phyloP scores from a whole-genome alignment of 92 coral and sea anemone genomes.

The Palythoa grandiflora region DNA sequence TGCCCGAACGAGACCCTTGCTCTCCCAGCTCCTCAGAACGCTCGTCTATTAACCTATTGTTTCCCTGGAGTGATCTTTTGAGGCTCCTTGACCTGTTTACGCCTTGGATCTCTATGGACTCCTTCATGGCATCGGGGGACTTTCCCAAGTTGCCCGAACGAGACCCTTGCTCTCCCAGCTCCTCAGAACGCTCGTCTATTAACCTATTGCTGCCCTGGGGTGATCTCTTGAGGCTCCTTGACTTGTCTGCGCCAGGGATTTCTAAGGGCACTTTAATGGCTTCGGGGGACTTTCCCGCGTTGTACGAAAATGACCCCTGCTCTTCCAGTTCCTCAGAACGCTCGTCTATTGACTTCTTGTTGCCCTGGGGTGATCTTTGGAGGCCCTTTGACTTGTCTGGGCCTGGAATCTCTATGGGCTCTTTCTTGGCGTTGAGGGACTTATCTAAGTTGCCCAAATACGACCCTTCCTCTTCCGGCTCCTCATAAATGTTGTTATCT shows the following conservation, averaged over 20 bases:
- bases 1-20: too few species aligned
- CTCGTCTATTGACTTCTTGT: background rate
- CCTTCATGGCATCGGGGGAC: slow-evolving; percentile 8
- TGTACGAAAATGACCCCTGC: too few species aligned
- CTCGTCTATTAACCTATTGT: background rate
- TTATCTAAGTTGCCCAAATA: background rate
- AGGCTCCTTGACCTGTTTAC: background rate
- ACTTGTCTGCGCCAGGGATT: too few species aligned
- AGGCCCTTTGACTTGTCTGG: background rate
- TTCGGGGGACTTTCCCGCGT: too few species aligned
- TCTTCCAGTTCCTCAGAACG: background rate
- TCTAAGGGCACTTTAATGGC: too few species aligned
- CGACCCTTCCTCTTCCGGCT: background rate
- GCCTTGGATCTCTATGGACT: background rate
- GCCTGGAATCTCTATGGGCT: background rate
- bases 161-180: slow-evolving; percentile 3
- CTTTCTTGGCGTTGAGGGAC: slow-evolving; percentile 11
- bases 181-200: background rate
- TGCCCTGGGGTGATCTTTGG: background rate
- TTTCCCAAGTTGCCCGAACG: background rate
- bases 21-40: background rate
- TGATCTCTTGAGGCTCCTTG: too few species aligned
- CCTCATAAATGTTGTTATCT: slow-evolving; percentile 28
- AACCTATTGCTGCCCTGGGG: too few species aligned
- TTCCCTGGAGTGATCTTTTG: background rate